phyloP scores from a whole-genome alignment of 2,113 vertebrate genomes.

The Kobus ellipsiprymnus region DNA sequence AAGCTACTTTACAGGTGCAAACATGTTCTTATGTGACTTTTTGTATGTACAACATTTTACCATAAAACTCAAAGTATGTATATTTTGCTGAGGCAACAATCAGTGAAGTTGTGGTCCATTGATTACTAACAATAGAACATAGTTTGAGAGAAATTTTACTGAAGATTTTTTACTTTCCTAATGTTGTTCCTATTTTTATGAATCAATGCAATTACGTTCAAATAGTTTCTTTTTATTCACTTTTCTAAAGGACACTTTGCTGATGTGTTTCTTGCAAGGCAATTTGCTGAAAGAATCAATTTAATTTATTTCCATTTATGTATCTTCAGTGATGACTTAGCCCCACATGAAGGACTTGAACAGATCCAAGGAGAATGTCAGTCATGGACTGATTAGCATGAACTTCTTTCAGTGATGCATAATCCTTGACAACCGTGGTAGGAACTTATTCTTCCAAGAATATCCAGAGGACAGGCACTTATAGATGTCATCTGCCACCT shows the following conservation, averaged over 20 bases:
- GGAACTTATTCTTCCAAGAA: conserved; percentile 74
- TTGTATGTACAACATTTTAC: neutral
- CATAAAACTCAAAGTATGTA: neutral
- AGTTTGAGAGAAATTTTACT: neutral
- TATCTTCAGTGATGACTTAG: conserved; percentile 50
- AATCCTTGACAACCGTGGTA: conserved; percentile 73
- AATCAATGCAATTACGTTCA: neutral
- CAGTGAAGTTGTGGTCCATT: neutral
- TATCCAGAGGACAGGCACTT: conserved; percentile 71
- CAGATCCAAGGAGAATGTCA: conserved; percentile 80
- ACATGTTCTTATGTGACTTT: neutral
- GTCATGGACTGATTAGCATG: conserved; percentile 79
- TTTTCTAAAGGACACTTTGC: neutral
- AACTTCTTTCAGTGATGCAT: conserved; percentile 68
- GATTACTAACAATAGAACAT: neutral
- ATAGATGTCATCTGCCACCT: conserved; percentile 74
- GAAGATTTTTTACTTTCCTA: neutral
- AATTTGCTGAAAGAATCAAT: conserved; percentile 52
- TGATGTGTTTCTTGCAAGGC: conserved; percentile 15
- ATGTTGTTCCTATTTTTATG: neutral
- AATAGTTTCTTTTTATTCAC: conserved; percentile 31
- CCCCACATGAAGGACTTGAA: conserved; percentile 60
- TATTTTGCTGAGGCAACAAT: neutral
- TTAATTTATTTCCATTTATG: conserved; percentile 68
- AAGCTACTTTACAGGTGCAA: neutral